Evolutionary conservation across 2,113 vertebrate species (phyloP).

Genomic region (Morone chrysops): DNA sequence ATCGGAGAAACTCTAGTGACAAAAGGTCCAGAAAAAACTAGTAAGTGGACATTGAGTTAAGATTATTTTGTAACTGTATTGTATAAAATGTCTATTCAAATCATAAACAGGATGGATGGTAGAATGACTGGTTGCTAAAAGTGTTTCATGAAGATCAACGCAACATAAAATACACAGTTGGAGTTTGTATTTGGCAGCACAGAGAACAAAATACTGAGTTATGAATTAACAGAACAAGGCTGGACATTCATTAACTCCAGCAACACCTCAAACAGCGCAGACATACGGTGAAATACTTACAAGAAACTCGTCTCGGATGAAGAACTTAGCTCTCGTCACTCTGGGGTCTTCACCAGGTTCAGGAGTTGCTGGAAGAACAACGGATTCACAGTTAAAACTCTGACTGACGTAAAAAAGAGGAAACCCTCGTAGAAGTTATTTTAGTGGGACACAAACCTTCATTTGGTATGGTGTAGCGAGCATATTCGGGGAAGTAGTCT

Average conservation of each 20-base stretch:
- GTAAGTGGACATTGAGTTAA: too few relatives aligned
- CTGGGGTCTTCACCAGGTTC: constrained; percentile 97
- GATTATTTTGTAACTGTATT: too few relatives aligned
- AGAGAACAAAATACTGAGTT: neutral
- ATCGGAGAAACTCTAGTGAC: too few relatives aligned
- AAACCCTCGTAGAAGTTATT: neutral
- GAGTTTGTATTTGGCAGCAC: neutral
- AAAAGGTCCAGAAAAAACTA: too few relatives aligned
- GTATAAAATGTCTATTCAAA: too few relatives aligned
- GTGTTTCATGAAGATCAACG: constrained; percentile 25
- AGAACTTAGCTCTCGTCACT: constrained; percentile 99
- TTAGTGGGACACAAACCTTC: constrained; percentile 86
- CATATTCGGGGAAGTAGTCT: constrained; percentile 98
- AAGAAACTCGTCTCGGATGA: constrained; percentile 98
- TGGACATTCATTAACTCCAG: constrained; percentile 7
- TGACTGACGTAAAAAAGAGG: accelerated
- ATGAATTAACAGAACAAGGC: neutral
- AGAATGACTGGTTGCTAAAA: too few relatives aligned
- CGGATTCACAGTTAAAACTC: constrained; percentile 16
- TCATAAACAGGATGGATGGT: too few relatives aligned
- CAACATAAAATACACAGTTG: neutral
- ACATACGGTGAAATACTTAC: constrained; percentile 81
- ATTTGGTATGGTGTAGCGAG: constrained; percentile 97
- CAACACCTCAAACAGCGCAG: neutral
- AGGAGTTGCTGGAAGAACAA: constrained; percentile 87